These are phyloP conservation scores for Drosophila triauraria DNA, from an alignment of 1,140 invertebrate genomes.

Conservation along the genomic window DNA sequence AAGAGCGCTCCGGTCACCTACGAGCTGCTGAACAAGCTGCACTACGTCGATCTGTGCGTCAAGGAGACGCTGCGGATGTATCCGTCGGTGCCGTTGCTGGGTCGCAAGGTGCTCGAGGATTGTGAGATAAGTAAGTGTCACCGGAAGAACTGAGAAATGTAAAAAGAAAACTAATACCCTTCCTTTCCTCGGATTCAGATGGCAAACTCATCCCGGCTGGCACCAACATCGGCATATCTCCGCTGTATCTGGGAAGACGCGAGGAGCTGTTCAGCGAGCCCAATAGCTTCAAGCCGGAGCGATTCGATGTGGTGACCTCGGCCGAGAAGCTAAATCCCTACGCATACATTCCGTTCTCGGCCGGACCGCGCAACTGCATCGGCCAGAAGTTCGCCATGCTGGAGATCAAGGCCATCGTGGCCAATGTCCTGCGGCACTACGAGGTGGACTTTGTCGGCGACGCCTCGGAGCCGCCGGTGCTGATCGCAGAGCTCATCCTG, in stretches of 20 bases:
- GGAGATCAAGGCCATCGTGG: slow-evolving; percentile 90
- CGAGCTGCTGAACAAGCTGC: slow-evolving; percentile 86
- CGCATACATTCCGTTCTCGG: slow-evolving; percentile 89
- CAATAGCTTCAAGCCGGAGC: slow-evolving; percentile 89
- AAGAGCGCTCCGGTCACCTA: slow-evolving; percentile 85
- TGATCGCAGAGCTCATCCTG: slow-evolving; percentile 86
- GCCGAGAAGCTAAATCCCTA: slow-evolving; percentile 85
- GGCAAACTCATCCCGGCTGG: slow-evolving; percentile 86
- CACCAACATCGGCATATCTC: slow-evolving; percentile 85
- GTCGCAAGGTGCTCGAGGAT: slow-evolving; percentile 86
- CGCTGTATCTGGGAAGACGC: slow-evolving; percentile 87
- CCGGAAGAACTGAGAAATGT: too few relatives aligned
- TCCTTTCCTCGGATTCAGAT: slow-evolving; percentile 71
- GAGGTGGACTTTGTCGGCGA: slow-evolving; percentile 84
- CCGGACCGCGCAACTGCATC: slow-evolving; percentile 89
- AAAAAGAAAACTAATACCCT: too few relatives aligned
- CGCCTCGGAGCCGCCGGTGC: slow-evolving; percentile 76
- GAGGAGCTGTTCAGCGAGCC: slow-evolving; percentile 87
- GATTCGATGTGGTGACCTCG: slow-evolving; percentile 87
- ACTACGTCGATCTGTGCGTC: slow-evolving; percentile 88
- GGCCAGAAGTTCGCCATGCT: slow-evolving; percentile 93
- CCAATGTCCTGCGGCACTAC: slow-evolving; percentile 89
- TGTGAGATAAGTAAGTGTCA: slow-evolving; percentile 72
- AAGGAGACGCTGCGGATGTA: slow-evolving; percentile 88
- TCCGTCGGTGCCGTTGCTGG: slow-evolving; percentile 88